phyloP scores from a whole-genome alignment of 2,113 vertebrate species.

The Ceyx melanurus region DNA sequence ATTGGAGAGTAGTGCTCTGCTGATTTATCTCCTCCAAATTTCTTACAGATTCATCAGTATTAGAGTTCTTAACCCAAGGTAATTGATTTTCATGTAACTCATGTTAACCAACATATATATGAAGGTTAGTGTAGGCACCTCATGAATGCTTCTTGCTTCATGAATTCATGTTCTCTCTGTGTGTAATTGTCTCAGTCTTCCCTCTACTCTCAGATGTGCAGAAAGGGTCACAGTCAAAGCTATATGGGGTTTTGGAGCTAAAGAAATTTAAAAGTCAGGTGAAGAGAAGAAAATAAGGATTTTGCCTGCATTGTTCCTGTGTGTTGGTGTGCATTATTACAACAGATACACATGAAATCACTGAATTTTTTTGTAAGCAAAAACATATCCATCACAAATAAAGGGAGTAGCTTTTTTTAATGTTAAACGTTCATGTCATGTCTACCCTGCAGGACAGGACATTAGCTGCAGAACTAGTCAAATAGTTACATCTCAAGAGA shows the following conservation, averaged over 20 bases:
- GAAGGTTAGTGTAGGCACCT: background rate
- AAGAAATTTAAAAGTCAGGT: background rate
- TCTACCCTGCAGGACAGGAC: background rate
- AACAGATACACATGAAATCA: background rate
- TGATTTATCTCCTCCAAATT: slow-evolving; percentile 8
- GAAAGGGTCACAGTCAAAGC: background rate
- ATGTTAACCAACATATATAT: background rate
- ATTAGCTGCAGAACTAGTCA: background rate
- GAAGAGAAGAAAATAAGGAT: background rate
- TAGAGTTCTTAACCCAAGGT: background rate
- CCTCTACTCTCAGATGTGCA: background rate
- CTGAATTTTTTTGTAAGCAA: background rate
- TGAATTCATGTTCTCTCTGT: background rate
- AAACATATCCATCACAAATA: background rate
- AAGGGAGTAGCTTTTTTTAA: background rate
- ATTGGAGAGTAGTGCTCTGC: background rate
- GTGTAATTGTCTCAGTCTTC: background rate
- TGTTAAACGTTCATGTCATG: background rate
- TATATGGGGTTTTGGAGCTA: background rate
- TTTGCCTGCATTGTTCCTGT: background rate
- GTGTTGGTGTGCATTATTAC: background rate
- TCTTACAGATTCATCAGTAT: slow-evolving; percentile 8
- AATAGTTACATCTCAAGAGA: slow-evolving; percentile 10
- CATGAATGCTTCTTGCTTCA: background rate
- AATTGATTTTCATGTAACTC: slow-evolving; percentile 18